Evolutionary conservation across 2,888 invertebrate species (phyloP).

Genomic region (Polydrusus tereticollis): DNA sequence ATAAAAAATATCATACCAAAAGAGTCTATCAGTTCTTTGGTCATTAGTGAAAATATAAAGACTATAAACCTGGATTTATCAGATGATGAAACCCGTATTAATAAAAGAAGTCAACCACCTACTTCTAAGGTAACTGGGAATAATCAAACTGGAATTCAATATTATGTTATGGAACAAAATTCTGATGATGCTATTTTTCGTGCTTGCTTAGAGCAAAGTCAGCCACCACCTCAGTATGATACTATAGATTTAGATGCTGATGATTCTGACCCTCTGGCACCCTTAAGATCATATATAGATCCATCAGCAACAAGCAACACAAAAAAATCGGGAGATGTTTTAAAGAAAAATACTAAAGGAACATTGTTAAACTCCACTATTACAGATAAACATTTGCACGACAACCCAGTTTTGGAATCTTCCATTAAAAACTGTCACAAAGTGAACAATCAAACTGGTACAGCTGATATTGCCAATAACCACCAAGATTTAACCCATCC

Average conservation of each 20-base stretch:
- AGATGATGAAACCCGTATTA: background rate
- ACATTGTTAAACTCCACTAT: background rate
- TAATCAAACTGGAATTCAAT: background rate
- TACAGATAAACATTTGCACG: background rate
- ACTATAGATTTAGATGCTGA: constrained; percentile 9
- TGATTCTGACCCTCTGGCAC: background rate
- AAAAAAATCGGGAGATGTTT: background rate
- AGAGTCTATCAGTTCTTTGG: no score
- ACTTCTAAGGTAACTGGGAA: background rate
- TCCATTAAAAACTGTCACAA: no score
- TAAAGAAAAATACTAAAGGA: no score
- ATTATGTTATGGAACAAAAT: background rate
- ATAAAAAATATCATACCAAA: no score
- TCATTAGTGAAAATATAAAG: background rate
- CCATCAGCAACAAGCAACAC: background rate
- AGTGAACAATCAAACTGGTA: background rate
- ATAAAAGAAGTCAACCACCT: background rate
- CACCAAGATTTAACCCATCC: background rate
- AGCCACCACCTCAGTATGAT: background rate
- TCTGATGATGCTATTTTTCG: background rate
- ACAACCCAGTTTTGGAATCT: background rate
- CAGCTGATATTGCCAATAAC: background rate
- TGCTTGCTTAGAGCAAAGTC: background rate
- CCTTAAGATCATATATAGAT: background rate
- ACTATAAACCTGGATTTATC: constrained; percentile 1